Percentiles rank a stretch among this genome's conserved stretches.
Conservation (phyloP, 2,888 invertebrate species). For the Chirona hameri region DNA sequence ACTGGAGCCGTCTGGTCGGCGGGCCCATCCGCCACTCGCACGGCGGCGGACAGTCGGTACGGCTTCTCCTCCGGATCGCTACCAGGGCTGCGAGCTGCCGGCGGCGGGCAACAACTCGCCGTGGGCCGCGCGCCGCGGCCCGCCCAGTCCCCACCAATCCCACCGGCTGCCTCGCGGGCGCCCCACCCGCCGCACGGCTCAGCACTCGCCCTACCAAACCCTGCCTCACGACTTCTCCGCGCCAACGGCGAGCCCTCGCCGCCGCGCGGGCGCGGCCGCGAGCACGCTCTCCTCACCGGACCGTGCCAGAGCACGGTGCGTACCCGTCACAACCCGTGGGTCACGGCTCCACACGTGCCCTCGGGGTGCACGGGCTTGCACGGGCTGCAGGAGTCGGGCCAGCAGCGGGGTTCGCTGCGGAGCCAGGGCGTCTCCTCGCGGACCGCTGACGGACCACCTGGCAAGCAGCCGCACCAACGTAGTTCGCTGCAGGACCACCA, state of each 20-base stretch:
- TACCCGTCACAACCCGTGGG: not conserved
- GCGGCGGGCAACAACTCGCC: not conserved
- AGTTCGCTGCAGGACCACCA: not conserved
- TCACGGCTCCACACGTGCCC: not conserved
- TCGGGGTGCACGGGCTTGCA: not conserved
- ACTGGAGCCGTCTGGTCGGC: not conserved
- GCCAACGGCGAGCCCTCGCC: not conserved
- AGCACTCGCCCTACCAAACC: not conserved
- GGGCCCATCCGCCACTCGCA: constrained; percentile 42
- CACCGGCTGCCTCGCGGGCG: not conserved
- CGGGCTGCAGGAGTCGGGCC: not conserved
- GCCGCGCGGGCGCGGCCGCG: not conserved
- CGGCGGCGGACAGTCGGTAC: constrained; percentile 61
- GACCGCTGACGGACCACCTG: not conserved
- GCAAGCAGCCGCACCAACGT: not conserved
- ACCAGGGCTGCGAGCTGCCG: not conserved
- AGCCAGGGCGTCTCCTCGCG: not conserved
- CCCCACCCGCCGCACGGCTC: no score
- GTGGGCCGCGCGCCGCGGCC: not conserved
- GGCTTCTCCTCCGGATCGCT: constrained; percentile 26
- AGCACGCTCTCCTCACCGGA: not conserved
- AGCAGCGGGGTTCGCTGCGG: not conserved
- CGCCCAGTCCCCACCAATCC: not conserved
- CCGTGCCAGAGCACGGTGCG: not conserved
- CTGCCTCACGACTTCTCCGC: not conserved